Percentiles rank a stretch among this genome's conserved stretches.
Conservation (phyloP, 2,113 vertebrate genomes). For the Rhea americana region DNA sequence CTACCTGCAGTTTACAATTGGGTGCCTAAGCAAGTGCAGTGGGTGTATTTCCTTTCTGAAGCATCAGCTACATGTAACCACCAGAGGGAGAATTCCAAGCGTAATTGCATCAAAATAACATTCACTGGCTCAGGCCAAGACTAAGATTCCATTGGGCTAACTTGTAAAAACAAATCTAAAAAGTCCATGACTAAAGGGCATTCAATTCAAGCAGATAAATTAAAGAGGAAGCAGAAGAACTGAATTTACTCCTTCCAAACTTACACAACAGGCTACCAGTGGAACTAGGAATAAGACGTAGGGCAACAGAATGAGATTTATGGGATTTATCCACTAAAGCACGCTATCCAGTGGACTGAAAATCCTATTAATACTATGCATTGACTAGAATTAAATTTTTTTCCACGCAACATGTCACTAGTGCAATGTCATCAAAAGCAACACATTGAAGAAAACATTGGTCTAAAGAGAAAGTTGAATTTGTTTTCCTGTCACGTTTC, state of each 20-base stretch:
- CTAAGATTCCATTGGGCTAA: not conserved
- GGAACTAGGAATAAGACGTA: not conserved
- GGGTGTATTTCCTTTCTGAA: not conserved
- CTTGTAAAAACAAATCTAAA: constrained; percentile 24
- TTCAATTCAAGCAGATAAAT: constrained; percentile 20
- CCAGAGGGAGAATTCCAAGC: constrained; percentile 44
- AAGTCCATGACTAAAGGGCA: constrained; percentile 46
- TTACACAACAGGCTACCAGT: not conserved
- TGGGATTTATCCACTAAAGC: not conserved
- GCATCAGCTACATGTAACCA: not conserved
- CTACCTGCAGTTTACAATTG: not conserved
- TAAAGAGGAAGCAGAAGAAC: not conserved
- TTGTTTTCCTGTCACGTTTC: not conserved
- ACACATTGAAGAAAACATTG: not conserved
- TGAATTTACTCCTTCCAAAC: not conserved
- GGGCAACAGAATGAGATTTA: not conserved
- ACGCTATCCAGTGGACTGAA: not conserved
- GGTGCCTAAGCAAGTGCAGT: not conserved
- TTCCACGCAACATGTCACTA: not conserved
- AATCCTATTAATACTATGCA: not conserved
- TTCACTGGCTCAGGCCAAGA: not conserved
- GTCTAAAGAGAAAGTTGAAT: not conserved
- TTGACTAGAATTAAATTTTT: not conserved
- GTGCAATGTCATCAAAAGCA: not conserved
- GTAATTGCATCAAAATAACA: not conserved